phyloP scores from a whole-genome alignment of 2,888 invertebrate genomes.

The Tipula helvola region DNA sequence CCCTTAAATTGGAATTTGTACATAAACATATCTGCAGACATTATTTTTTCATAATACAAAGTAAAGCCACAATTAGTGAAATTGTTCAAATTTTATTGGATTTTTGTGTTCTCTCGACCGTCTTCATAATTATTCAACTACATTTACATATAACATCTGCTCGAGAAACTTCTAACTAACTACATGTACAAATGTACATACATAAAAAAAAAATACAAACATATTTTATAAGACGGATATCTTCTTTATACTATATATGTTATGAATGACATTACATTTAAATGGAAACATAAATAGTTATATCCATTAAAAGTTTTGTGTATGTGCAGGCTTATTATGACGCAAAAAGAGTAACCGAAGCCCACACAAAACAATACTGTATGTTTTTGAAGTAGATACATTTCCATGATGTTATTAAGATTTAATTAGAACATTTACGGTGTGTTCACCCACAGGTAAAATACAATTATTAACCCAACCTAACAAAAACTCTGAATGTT shows the following conservation, averaged over 20 bases:
- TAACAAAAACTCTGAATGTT: not conserved
- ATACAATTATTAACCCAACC: not conserved
- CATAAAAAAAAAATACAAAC: not conserved
- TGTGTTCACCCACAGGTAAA: not conserved
- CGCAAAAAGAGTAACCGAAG: not conserved
- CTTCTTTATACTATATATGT: not conserved
- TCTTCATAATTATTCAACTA: not conserved
- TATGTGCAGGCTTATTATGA: not conserved
- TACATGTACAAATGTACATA: not conserved
- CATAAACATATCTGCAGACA: not conserved
- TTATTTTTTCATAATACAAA: not conserved
- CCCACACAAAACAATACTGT: not conserved
- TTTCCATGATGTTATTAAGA: not conserved
- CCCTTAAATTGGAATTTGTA: not conserved
- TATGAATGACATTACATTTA: not conserved
- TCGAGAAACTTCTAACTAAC: not conserved
- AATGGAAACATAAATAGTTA: not conserved
- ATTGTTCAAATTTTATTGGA: not conserved
- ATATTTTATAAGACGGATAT: not conserved
- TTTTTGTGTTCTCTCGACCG: not conserved
- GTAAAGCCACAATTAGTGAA: not conserved
- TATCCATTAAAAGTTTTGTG: not conserved
- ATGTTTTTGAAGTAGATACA: not conserved
- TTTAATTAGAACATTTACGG: not conserved
- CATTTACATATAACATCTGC: not conserved